A percentile compares a stretch with the other conserved stretches of the same genome.
These are phyloP conservation scores for Pangasius djambal DNA, from an alignment of 2,797 vertebrate genomes.

Conservation along the genomic window DNA sequence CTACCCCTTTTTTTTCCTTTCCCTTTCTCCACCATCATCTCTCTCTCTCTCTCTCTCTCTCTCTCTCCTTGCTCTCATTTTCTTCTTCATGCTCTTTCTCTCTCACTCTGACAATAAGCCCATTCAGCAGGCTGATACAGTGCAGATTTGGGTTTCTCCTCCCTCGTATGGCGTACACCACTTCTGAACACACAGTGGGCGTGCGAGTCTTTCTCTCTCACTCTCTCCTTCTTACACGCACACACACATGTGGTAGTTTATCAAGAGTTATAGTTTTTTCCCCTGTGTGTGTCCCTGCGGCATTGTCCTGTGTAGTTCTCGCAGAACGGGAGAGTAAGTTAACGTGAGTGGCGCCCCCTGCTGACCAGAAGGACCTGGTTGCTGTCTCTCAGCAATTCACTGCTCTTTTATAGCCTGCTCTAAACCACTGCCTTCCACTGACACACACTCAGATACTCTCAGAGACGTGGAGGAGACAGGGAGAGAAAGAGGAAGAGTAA, in stretches of 20 bases:
- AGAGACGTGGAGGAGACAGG: not conserved
- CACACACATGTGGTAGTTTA: slow-evolving; percentile 5
- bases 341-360: slow-evolving; percentile 45
- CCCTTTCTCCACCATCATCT: not conserved
- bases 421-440: not conserved
- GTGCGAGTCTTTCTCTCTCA: not conserved
- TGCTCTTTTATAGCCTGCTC: not conserved
- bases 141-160: slow-evolving; percentile 30
- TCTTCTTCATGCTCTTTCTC: slow-evolving; percentile 5
- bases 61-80: not conserved
- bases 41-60: not conserved
- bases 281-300: not conserved
- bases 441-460: not conserved
- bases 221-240: not conserved
- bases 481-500: no score
- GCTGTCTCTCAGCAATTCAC: not conserved
- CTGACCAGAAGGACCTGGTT: slow-evolving; percentile 29
- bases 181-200: not conserved
- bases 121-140: slow-evolving; percentile 33
- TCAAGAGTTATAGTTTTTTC: not conserved
- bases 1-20: not conserved
- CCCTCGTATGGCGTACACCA: not conserved
- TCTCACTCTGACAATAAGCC: slow-evolving; percentile 5
- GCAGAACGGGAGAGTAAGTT: not conserved
- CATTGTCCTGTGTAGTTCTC: slow-evolving; percentile 1